Evolutionary conservation across 2,888 invertebrate species (phyloP).

Genomic region (Cephus pulcher): DNA sequence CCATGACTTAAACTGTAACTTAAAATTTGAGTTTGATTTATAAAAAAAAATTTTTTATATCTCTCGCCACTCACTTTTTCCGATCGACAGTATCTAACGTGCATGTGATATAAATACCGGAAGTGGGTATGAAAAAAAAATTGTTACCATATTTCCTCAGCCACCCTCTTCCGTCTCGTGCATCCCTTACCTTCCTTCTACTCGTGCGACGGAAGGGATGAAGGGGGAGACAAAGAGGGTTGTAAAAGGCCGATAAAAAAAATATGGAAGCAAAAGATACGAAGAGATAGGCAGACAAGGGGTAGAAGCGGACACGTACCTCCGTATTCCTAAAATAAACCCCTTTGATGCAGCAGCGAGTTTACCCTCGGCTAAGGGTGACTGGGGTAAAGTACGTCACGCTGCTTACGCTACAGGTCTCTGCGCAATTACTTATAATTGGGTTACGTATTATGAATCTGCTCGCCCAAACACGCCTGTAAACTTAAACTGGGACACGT

Average conservation of each 20-base stretch:
- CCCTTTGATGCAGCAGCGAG: slow-evolving; percentile 31
- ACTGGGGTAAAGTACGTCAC: slow-evolving; percentile 31
- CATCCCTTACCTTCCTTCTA: too few species aligned
- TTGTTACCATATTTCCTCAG: too few species aligned
- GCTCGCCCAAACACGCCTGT: slow-evolving; percentile 11
- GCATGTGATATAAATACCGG: too few species aligned
- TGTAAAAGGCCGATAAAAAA: not conserved
- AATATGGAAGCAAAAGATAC: not conserved
- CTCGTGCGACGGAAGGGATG: too few species aligned
- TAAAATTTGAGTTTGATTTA: too few species aligned
- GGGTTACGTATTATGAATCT: slow-evolving; percentile 37
- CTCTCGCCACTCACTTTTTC: too few species aligned
- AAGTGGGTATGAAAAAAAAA: too few species aligned
- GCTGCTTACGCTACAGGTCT: slow-evolving; percentile 24
- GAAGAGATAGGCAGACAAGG: slow-evolving; percentile 13
- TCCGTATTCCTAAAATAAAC: slow-evolving; percentile 40
- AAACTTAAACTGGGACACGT: not conserved
- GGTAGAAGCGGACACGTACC: slow-evolving; percentile 28
- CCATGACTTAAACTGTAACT: too few species aligned
- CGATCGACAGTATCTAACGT: too few species aligned
- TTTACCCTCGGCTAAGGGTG: slow-evolving; percentile 23
- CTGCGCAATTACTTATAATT: slow-evolving; percentile 40
- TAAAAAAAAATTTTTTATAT: too few species aligned
- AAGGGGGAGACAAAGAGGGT: not conserved
- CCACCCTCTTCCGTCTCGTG: too few species aligned